These are phyloP conservation scores for Margaritifera margaritifera DNA, from an alignment of 2,888 invertebrate species.

Conservation along the genomic window DNA sequence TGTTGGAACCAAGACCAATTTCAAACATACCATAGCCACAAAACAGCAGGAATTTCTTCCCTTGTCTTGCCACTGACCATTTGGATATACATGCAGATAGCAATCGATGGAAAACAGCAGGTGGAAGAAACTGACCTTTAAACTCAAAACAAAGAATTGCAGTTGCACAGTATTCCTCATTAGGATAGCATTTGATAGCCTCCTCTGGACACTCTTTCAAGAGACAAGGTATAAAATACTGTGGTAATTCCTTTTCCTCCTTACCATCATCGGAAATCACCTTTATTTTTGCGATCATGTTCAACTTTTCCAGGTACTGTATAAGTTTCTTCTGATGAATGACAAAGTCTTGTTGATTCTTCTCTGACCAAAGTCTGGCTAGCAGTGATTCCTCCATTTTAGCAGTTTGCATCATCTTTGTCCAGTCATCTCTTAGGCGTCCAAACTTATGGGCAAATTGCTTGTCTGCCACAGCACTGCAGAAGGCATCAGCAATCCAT, in stretches of 20 bases:
- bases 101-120: constrained; percentile 25
- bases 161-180: too few species aligned
- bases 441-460: constrained; percentile 29
- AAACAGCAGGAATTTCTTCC: constrained; percentile 16
- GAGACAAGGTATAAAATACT: constrained; percentile 27
- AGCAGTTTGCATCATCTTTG: constrained; percentile 19
- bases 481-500: constrained; percentile 29
- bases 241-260: constrained; percentile 10
- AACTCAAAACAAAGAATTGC: constrained; percentile 24
- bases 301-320: constrained; percentile 20
- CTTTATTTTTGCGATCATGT: constrained; percentile 24
- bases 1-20: constrained; percentile 14
- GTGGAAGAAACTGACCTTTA: constrained; percentile 24
- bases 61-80: constrained; percentile 28
- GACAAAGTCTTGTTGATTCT: constrained; percentile 20
- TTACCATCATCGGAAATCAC: constrained; percentile 19
- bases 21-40: constrained; percentile 32
- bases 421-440: constrained; percentile 15
- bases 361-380: constrained; percentile 23
- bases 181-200: constrained; percentile 4
- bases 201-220: constrained; percentile 15
- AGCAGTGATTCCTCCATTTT: constrained; percentile 18
- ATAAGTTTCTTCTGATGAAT: constrained; percentile 24
- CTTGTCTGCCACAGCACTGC: constrained; percentile 22
- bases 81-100: constrained; percentile 19